These are phyloP conservation scores for Burhinus oedicnemus DNA, from an alignment of 2,113 vertebrate genomes.

Conservation along the genomic window DNA sequence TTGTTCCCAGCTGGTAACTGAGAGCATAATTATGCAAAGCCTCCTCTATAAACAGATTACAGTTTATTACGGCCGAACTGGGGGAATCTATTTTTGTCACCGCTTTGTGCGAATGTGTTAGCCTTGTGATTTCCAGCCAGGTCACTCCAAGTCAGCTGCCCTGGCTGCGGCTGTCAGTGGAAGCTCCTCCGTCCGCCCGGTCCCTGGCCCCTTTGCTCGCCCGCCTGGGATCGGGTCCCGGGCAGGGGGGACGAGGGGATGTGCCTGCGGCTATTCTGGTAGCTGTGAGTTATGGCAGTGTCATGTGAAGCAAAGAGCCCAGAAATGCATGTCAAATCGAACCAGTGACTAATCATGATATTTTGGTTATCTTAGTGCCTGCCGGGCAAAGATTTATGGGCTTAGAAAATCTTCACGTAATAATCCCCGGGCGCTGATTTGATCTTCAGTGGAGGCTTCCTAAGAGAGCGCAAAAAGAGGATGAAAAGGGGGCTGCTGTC, in stretches of 20 bases:
- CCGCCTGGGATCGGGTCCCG: background rate
- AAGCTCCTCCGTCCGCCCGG: background rate
- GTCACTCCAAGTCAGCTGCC: slow-evolving; percentile 53
- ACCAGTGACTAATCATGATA: slow-evolving; percentile 77
- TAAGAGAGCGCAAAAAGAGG: slow-evolving; percentile 1
- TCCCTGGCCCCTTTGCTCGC: background rate
- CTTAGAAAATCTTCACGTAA: slow-evolving; percentile 57
- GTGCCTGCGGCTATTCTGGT: slow-evolving; percentile 80
- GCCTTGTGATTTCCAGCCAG: slow-evolving; percentile 33
- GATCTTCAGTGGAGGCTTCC: slow-evolving; percentile 64
- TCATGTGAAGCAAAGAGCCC: slow-evolving; percentile 70
- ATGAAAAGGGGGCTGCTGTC: slow-evolving; percentile 40
- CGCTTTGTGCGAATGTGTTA: background rate
- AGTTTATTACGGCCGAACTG: background rate
- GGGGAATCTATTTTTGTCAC: slow-evolving; percentile 43
- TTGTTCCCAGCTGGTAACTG: background rate
- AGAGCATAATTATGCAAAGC: slow-evolving; percentile 17
- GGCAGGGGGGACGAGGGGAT: slow-evolving; percentile 11
- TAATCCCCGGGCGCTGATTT: slow-evolving; percentile 66
- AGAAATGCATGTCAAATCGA: slow-evolving; percentile 70
- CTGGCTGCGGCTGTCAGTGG: background rate
- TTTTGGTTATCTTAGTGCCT: slow-evolving; percentile 70
- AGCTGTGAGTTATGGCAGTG: slow-evolving; percentile 72
- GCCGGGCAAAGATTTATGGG: slow-evolving; percentile 41
- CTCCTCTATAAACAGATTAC: slow-evolving; percentile 38